phyloP scores from a whole-genome alignment of 2,113 vertebrate species.

The Perca fluviatilis region DNA sequence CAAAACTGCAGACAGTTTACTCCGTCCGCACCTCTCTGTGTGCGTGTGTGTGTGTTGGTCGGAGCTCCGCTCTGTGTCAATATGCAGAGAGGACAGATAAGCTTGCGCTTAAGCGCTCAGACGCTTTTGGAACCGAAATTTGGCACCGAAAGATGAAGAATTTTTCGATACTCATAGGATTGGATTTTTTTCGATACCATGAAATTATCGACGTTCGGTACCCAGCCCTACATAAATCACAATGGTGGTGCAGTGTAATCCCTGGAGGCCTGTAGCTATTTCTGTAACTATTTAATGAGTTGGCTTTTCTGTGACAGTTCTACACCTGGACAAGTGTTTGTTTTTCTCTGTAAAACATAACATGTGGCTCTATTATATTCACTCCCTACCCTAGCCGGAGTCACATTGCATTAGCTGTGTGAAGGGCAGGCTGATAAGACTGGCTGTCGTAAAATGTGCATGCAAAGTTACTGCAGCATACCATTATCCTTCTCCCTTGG shows the following conservation, averaged over 20 bases:
- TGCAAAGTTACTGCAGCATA: slow-evolving; percentile 56
- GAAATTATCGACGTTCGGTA: too few species aligned
- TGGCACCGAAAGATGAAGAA: too few species aligned
- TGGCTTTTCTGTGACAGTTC: slow-evolving; percentile 34
- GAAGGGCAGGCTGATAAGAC: slow-evolving; percentile 56
- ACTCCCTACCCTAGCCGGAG: not conserved
- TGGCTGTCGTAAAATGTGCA: slow-evolving; percentile 53
- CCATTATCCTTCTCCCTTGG: slow-evolving; percentile 41
- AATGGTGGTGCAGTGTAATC: slow-evolving; percentile 10
- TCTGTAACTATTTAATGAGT: slow-evolving; percentile 25
- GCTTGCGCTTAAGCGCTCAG: too few species aligned
- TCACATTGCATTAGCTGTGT: slow-evolving; percentile 58
- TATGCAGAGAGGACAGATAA: too few species aligned
- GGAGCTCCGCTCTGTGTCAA: too few species aligned
- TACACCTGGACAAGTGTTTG: slow-evolving; percentile 49
- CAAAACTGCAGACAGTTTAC: too few species aligned
- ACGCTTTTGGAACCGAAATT: too few species aligned
- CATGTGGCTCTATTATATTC: slow-evolving; percentile 58
- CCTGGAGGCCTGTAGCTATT: not conserved
- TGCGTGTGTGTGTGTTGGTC: too few species aligned
- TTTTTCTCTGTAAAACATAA: slow-evolving; percentile 51
- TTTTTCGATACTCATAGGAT: too few species aligned
- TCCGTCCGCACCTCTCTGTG: too few species aligned
- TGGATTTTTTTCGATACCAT: too few species aligned
- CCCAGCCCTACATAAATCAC: too few species aligned